Evolutionary conservation across 2,888 invertebrate genomes (phyloP).

Genomic region (Nephrotoma flavescens): DNA sequence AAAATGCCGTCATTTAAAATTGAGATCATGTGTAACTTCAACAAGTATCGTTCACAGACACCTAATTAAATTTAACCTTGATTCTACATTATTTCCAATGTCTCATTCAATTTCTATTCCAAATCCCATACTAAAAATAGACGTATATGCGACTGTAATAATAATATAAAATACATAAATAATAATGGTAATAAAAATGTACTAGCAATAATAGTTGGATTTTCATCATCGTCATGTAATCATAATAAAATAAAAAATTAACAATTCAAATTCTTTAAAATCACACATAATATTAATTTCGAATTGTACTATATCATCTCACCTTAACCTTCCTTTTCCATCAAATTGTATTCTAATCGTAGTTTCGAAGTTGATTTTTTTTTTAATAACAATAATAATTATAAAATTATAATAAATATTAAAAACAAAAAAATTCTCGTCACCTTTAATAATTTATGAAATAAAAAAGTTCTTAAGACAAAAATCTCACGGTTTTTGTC

Average conservation of each 20-base stretch:
- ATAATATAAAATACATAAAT: background rate
- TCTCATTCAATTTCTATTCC: background rate
- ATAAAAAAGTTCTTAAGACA: background rate
- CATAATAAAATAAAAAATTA: background rate
- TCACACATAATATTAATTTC: background rate
- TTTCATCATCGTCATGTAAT: background rate
- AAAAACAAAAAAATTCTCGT: background rate
- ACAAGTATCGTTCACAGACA: background rate
- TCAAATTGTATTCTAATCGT: background rate
- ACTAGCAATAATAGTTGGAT: background rate
- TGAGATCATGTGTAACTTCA: background rate
- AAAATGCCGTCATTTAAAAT: background rate
- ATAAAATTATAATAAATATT: background rate
- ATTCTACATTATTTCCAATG: background rate
- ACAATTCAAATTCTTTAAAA: background rate
- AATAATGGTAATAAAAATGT: background rate
- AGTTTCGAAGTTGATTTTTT: background rate
- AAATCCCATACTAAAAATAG: background rate
- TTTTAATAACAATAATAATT: background rate
- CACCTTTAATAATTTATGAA: background rate
- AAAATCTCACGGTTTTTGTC: background rate
- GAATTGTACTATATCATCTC: background rate
- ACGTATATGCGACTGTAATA: background rate
- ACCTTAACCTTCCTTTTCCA: background rate
- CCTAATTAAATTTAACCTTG: background rate